Base-by-base conservation (phyloP, 2,888 invertebrate species). In the Sinodicranocentrus sp. region DNA sequence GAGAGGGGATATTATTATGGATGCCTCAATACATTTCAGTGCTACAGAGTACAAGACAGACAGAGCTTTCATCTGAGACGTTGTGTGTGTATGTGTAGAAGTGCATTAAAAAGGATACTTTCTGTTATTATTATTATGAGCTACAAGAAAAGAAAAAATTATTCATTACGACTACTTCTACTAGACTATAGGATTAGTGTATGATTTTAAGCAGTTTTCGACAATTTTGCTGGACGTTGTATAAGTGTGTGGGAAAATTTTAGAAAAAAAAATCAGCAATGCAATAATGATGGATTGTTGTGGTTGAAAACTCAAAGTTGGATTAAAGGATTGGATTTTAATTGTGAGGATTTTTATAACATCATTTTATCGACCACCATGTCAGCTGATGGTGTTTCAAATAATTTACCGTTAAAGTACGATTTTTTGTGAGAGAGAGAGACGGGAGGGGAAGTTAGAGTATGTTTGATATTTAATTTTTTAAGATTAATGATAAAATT, bases 301-400 rank as follows among this genome's bases (percentile, higher is more conserved):
- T 5, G 15, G 10, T 6, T 10, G 48, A 10, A 48, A 3, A 48
- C n/a, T n/a, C n/a, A 2, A 48, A 48, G 48, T 48, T 48, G 5
- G 2, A 10, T 48, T 10, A 15, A 48, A 6, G 3, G n/a, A 13
- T 39, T 5, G 39, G 39, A 39, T 39, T 8, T n/a, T n/a, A n/a
- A n/a, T n/a, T n/a, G n/a, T n/a, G n/a, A n/a, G n/a, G n/a, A n/a
- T n/a, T n/a, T n/a, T n/a, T n/a, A n/a, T n/a, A n/a, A n/a, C n/a
- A n/a, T n/a, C n/a, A n/a, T 33, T 33, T 33, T 6, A 33, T 33
- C 33, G 33, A 33, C 33, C 33, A 52, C 52, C n/a, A 57, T 63
- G 63, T 63, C 33, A 63, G 63, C 63, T 63, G 63, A 2, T 63
- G 63, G 63, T 33, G 63, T 63, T 33, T 33, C n/a, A 28, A 63